These are phyloP conservation scores for Pseudomyrmex sp. DNA, from an alignment of 1,140 invertebrate genomes.

Conservation along the genomic window DNA sequence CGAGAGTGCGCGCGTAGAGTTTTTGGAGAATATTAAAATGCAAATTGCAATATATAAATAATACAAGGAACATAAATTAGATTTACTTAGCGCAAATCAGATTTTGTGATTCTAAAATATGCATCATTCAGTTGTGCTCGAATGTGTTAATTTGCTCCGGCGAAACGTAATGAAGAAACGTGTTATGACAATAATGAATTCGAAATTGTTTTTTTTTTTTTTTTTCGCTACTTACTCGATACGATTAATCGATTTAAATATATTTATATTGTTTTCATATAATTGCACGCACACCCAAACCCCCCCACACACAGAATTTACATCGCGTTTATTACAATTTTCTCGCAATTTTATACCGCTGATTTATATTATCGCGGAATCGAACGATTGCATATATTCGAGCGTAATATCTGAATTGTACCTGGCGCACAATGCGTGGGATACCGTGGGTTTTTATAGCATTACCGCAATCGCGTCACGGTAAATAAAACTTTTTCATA, in stretches of 20 bases:
- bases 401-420: conserved; percentile 32
- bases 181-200: no score
- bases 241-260: not conserved
- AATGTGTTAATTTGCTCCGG: no score
- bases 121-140: no score
- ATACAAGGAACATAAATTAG: no score
- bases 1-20: not conserved
- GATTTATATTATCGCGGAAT: conserved; percentile 7
- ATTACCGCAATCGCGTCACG: conserved; percentile 36
- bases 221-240: not conserved
- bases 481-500: conserved; percentile 41
- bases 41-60: not conserved
- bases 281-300: not conserved
- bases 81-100: no score
- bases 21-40: not conserved
- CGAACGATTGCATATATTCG: conserved; percentile 3
- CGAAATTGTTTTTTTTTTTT: no score
- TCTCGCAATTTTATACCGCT: not conserved
- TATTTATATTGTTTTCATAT: not conserved
- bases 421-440: not conserved
- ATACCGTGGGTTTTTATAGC: conserved; percentile 26
- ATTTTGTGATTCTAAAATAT: no score
- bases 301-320: not conserved
- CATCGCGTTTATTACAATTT: conserved; percentile 1
- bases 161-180: no score